Evolutionary conservation across 1,140 invertebrate genomes (phyloP).

Genomic region (Antheraea mylitta): DNA sequence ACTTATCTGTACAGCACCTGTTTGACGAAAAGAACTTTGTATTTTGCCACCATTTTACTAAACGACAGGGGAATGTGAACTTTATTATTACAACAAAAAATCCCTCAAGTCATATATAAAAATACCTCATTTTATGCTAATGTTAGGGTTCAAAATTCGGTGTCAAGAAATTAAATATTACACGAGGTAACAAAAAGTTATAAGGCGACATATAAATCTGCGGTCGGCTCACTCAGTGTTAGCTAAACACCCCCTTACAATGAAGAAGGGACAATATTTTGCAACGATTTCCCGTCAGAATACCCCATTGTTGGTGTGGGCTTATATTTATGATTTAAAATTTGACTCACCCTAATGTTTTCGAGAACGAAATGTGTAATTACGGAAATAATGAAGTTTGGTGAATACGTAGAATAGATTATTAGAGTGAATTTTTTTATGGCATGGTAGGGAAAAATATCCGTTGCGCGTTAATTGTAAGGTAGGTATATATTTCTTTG

Average conservation of each 20-base stretch:
- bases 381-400: neutral
- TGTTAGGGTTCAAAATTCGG: neutral
- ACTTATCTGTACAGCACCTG: conserved; percentile 47
- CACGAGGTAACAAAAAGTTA: neutral
- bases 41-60: neutral
- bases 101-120: neutral
- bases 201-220: neutral
- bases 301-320: conserved; percentile 32
- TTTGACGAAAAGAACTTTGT: conserved; percentile 26
- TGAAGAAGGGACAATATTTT: conserved; percentile 36
- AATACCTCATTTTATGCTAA: neutral
- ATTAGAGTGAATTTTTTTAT: no score
- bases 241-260: conserved; percentile 23
- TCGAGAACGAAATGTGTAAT: neutral
- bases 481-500: no score
- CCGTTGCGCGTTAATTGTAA: no score
- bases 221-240: conserved; percentile 8
- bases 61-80: neutral
- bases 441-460: no score
- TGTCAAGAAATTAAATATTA: neutral
- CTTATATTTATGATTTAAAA: conserved; percentile 50
- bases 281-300: conserved; percentile 40
- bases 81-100: neutral
- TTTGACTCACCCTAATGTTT: conserved; percentile 25
- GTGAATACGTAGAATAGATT: neutral